phyloP scores from a whole-genome alignment of 2,888 invertebrate species.

The Clepsis dumicolana region DNA sequence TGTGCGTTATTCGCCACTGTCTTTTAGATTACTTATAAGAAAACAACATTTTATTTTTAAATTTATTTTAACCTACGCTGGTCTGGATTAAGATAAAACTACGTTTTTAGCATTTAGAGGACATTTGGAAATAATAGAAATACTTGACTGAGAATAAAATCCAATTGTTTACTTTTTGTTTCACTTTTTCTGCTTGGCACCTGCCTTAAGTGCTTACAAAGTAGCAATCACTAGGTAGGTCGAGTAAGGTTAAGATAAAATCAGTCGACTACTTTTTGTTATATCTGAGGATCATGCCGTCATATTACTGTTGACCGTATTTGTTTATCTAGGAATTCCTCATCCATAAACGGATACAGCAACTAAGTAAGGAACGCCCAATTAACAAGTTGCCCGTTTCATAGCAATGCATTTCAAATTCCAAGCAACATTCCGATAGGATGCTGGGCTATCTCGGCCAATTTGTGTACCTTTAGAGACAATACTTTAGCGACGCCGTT shows the following conservation, averaged over 20 bases:
- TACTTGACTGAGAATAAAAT: background rate
- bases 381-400: slow-evolving; percentile 36
- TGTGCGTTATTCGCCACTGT: too few relatives aligned
- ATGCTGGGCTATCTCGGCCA: slow-evolving; percentile 22
- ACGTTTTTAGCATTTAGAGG: background rate
- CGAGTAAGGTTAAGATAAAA: slow-evolving; percentile 9
- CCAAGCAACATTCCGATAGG: slow-evolving; percentile 34
- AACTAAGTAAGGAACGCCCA: slow-evolving; percentile 18
- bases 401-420: slow-evolving; percentile 35
- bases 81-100: background rate
- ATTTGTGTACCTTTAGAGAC: slow-evolving; percentile 40
- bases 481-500: slow-evolving; percentile 54
- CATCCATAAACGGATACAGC: slow-evolving; percentile 15
- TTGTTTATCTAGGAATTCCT: slow-evolving; percentile 12
- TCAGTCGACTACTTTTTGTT: background rate
- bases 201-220: background rate
- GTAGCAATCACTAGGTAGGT: slow-evolving; percentile 7
- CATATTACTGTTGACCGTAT: slow-evolving; percentile 1
- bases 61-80: background rate
- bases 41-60: background rate
- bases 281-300: background rate
- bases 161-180: background rate
- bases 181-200: background rate
- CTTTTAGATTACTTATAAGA: too few relatives aligned
- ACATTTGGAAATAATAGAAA: slow-evolving; percentile 2